These are phyloP conservation scores for Tenrec ecaudatus DNA, from an alignment of 2,113 vertebrate genomes.

Conservation along the genomic window DNA sequence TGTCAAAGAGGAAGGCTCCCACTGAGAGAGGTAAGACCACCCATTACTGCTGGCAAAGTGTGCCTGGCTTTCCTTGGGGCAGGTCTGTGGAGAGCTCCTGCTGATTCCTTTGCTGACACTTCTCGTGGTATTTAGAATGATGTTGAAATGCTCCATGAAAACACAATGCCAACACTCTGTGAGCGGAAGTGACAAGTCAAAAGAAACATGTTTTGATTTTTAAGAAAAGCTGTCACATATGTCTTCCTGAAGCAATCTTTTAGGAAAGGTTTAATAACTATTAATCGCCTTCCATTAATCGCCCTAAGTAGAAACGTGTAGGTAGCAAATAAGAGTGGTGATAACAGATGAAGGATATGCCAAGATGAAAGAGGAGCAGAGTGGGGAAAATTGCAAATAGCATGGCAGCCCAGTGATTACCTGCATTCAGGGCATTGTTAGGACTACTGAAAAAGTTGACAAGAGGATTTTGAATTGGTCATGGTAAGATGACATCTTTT, in stretches of 20 bases:
- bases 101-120: neutral
- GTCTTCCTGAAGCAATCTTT: conserved; percentile 23
- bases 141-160: conserved; percentile 1
- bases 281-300: neutral
- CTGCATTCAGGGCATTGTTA: neutral
- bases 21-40: neutral
- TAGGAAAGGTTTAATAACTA: conserved; percentile 49
- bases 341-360: neutral
- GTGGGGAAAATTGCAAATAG: neutral
- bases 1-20: neutral
- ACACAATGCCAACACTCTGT: neutral
- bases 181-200: neutral
- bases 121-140: neutral
- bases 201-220: conserved; percentile 58
- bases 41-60: neutral
- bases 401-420: neutral
- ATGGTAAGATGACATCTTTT: neutral
- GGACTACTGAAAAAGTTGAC: neutral
- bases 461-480: neutral
- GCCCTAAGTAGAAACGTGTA: neutral
- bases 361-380: neutral
- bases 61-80: neutral
- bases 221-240: conserved; percentile 39
- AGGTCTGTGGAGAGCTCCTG: accelerated
- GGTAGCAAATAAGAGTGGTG: neutral